phyloP scores from a whole-genome alignment of 2,113 vertebrate species.

The Miniopterus natalensis region DNA sequence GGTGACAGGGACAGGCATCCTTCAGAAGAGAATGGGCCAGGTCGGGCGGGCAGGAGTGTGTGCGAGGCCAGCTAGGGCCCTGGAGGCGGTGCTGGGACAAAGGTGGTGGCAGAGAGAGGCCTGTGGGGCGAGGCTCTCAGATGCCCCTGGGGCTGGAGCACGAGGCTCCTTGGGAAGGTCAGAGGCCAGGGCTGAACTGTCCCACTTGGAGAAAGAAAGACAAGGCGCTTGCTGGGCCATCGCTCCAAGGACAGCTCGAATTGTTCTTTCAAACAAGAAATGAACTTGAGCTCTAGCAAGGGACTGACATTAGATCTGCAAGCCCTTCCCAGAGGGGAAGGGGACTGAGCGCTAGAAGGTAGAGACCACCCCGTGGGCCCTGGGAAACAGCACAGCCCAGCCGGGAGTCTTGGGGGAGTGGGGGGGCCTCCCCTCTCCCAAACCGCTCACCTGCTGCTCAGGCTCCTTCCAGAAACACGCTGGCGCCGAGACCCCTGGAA shows the following conservation, averaged over 20 bases:
- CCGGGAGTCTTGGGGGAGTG: fast-evolving
- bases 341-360: background rate
- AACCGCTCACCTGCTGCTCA: background rate
- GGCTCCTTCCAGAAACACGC: background rate
- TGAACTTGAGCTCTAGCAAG: background rate
- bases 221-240: background rate
- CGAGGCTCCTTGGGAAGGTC: background rate
- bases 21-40: background rate
- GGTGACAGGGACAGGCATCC: background rate
- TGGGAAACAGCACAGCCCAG: background rate
- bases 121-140: background rate
- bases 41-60: background rate
- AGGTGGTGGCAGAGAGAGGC: background rate
- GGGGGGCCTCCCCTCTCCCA: background rate
- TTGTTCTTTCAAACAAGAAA: background rate
- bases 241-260: background rate
- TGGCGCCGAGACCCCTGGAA: background rate
- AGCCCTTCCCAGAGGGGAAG: background rate
- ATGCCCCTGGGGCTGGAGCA: background rate
- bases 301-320: background rate
- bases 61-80: too few species aligned
- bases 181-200: background rate
- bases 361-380: background rate
- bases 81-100: fast-evolving
- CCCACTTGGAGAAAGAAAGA: background rate